Percentiles rank a stretch among this genome's conserved stretches.
These are phyloP conservation scores for Scomber scombrus DNA, from an alignment of 2,113 vertebrate species.

Conservation along the genomic window DNA sequence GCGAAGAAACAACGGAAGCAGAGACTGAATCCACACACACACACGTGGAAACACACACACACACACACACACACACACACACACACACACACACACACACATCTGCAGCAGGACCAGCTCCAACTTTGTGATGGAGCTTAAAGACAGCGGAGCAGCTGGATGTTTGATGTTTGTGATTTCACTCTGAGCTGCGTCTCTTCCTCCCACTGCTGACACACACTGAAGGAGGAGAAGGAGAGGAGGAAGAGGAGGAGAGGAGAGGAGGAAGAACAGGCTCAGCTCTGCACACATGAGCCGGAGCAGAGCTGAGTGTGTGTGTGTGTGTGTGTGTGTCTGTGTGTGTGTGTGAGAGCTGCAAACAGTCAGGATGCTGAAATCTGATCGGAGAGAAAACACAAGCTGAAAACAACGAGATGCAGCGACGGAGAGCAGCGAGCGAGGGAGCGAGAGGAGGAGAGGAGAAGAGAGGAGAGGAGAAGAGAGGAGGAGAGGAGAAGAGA, in stretches of 20 bases:
- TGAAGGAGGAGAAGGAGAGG: background rate
- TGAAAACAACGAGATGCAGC: conserved; percentile 36
- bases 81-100: conserved; percentile 12
- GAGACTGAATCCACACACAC: background rate
- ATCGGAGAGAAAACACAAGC: background rate
- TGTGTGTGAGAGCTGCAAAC: too few relatives aligned
- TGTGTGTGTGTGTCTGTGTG: too few relatives aligned
- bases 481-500: too few relatives aligned
- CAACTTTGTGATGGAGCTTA: conserved; percentile 34
- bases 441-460: background rate
- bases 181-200: background rate
- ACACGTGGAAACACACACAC: too few relatives aligned
- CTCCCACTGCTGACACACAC: conserved; percentile 17
- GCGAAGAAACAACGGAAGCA: conserved; percentile 23
- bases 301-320: background rate
- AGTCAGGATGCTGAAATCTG: conserved; percentile 58
- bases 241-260: too few relatives aligned
- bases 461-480: background rate
- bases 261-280: background rate
- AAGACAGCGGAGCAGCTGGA: background rate
- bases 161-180: conserved; percentile 10
- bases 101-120: conserved; percentile 1
- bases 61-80: background rate
- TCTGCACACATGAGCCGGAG: background rate
- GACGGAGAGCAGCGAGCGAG: conserved; percentile 8